Percentiles rank a stretch among this genome's conserved stretches.
Evolutionary conservation across 2,888 invertebrate species (phyloP).

Genomic region (Achlya flavicornis): DNA sequence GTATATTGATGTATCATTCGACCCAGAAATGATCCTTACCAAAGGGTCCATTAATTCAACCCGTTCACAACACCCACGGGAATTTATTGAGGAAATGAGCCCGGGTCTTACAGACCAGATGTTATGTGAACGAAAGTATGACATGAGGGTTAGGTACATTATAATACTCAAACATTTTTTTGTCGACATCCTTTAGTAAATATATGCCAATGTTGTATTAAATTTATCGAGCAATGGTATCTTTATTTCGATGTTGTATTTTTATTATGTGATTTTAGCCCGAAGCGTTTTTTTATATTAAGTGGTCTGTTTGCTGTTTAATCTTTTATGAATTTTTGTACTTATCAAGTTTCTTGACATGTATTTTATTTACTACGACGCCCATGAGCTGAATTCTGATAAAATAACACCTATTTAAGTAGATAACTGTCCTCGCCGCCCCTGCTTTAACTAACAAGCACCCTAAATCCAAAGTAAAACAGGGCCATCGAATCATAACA

Average conservation of each 20-base stretch:
- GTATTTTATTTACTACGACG: too few species aligned
- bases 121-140: slow-evolving; percentile 23
- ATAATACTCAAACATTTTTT: neutral
- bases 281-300: neutral
- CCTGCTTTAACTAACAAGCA: neutral
- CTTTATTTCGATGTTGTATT: neutral
- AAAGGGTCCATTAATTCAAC: slow-evolving; percentile 40
- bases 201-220: neutral
- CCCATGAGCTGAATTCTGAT: too few species aligned
- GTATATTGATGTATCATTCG: slow-evolving; percentile 34
- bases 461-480: slow-evolving; percentile 37
- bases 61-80: slow-evolving; percentile 38
- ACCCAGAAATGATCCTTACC: slow-evolving; percentile 32
- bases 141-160: slow-evolving; percentile 1
- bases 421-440: too few species aligned
- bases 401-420: too few species aligned
- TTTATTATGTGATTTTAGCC: neutral
- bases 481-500: slow-evolving; percentile 47
- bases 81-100: slow-evolving; percentile 47
- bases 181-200: neutral
- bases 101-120: slow-evolving; percentile 31
- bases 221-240: neutral
- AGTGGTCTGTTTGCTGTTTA: neutral
- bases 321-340: too few species aligned
- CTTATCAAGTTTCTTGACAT: too few species aligned